These are phyloP conservation scores for Cynodonichthys magdalenae DNA, from an alignment of 2,797 vertebrate genomes.

Conservation along the genomic window DNA sequence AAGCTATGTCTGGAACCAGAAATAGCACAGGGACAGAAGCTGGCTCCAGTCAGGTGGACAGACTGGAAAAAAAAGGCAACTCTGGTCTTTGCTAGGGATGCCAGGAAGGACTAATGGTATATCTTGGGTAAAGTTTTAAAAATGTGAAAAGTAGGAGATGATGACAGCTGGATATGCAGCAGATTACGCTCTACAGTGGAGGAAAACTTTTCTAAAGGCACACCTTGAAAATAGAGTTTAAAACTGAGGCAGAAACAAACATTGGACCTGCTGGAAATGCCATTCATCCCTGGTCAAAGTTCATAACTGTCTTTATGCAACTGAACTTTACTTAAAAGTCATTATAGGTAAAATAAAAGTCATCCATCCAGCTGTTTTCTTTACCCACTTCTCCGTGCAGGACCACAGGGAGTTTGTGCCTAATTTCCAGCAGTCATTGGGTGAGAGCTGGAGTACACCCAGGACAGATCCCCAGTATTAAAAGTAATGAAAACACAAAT, in stretches of 20 bases:
- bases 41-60: conserved; percentile 63
- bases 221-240: conserved; percentile 47
- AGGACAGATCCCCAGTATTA: background rate
- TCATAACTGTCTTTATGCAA: conserved; percentile 1
- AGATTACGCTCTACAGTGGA: conserved; percentile 49
- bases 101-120: conserved; percentile 26
- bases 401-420: too few relatives aligned
- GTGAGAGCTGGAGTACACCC: too few relatives aligned
- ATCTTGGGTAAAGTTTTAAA: conserved; percentile 37
- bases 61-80: conserved; percentile 46
- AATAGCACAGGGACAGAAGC: conserved; percentile 45
- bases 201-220: conserved; percentile 39
- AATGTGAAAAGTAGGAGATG: conserved; percentile 35
- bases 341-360: background rate
- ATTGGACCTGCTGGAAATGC: conserved; percentile 11
- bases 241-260: conserved; percentile 34
- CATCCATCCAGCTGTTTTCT: too few relatives aligned
- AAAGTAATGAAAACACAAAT: background rate
- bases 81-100: conserved; percentile 28
- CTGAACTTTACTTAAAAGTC: background rate
- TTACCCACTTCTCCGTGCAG: too few relatives aligned
- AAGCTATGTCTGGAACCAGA: conserved; percentile 56
- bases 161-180: conserved; percentile 44
- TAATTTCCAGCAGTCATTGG: too few relatives aligned
- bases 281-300: too few relatives aligned